Evolutionary conservation across 2,797 vertebrate species (phyloP), one percentile per base, ranked within the genome.

Genomic region (Rachycentron canadum): DNA sequence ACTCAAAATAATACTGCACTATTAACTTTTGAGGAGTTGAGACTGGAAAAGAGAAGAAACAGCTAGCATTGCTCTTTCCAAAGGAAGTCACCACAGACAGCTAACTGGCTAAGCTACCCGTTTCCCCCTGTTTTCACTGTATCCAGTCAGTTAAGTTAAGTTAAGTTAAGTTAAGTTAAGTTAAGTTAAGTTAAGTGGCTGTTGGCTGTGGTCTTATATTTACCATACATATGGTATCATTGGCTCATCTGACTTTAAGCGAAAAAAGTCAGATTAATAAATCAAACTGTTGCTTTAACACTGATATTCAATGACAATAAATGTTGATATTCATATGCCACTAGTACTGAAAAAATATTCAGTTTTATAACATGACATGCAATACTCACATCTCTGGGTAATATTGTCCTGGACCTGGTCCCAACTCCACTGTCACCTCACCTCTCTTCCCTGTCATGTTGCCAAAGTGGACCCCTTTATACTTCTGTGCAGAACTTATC

Each of bases 391-490:
- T 79, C 25, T 93, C 90, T 28, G 88, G 87, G 56, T 88, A 49
- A 83, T 95, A 95, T 3, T 94, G 83, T 79, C 90, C 94, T 26
- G 93, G 95, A 68, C 92, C 93, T 11, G 94, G 94, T 63, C 90
- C 87, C 0, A 85, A 86, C 3, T 70, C 59, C 62, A 85, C 61
- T 30, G 36, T 89, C 75, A 66, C 43, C 56, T 84, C 70, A 5
- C 23, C 61, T 77, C 93, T 88, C 69, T 65, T 88, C 66, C 79
- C 93, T 3, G 91, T 93, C 91, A 86, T 88, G 73, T 89, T 92
- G 57, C 92, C 92, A 83, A 95, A 95, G 70, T 94, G 91, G 66
- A 94, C 79, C 3, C 95, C 93, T 92, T 93, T 94, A 81, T 94
- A 95, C 76, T 89, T 93, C 50, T 88, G 84, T 3, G 73, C 64